Evolutionary conservation across 2,888 invertebrate genomes (phyloP).

Genomic region (Cremastinae sp.): DNA sequence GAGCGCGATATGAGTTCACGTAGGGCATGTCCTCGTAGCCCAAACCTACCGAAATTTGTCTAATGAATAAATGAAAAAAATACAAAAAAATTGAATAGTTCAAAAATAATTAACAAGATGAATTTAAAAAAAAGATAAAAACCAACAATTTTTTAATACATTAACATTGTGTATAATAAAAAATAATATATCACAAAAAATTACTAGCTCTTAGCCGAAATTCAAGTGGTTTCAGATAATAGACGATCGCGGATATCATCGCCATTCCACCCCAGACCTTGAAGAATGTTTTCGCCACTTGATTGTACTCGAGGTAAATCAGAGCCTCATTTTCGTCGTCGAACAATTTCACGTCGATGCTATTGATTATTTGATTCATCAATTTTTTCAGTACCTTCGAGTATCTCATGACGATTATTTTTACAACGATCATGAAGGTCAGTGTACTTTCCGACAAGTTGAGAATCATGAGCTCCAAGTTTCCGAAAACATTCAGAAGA

Average conservation of each 20-base stretch:
- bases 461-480: conserved; percentile 31
- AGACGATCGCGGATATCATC: conserved; percentile 8
- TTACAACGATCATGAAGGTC: conserved; percentile 33
- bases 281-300: conserved; percentile 24
- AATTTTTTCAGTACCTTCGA: conserved; percentile 16
- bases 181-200: background rate
- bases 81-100: too few species aligned
- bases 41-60: too few species aligned
- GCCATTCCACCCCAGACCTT: conserved; percentile 10
- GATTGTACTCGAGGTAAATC: conserved; percentile 39
- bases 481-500: conserved; percentile 27
- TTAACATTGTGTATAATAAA: background rate
- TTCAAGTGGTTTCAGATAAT: conserved; percentile 31
- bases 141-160: background rate
- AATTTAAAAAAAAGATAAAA: background rate
- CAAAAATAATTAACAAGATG: background rate
- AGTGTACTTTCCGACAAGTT: conserved; percentile 35
- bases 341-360: conserved; percentile 24
- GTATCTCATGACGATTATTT: conserved; percentile 38
- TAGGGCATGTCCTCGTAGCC: conserved; percentile 40
- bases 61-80: too few species aligned
- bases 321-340: conserved; percentile 10
- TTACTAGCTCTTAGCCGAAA: conserved; percentile 33
- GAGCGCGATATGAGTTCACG: conserved; percentile 52
- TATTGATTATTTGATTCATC: conserved; percentile 2